These are phyloP conservation scores for Muscina levida DNA, from an alignment of 2,888 invertebrate genomes.

Conservation along the genomic window DNA sequence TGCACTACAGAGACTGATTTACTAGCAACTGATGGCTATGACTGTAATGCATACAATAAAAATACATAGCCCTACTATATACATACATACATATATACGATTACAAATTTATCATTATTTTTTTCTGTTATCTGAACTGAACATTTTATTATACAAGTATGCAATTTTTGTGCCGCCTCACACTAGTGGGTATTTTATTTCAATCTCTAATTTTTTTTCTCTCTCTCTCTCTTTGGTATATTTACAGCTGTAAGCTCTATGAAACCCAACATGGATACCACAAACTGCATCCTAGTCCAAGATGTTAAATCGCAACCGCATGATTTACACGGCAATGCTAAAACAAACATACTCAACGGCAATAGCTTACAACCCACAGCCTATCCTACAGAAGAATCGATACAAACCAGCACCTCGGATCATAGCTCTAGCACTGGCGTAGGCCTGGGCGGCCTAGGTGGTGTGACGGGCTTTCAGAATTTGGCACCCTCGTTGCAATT, in stretches of 20 bases:
- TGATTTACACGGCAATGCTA: conserved; percentile 86
- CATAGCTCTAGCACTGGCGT: conserved; percentile 83
- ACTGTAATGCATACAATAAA: background rate
- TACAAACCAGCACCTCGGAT: conserved; percentile 86
- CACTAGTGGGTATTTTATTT: too few relatives aligned
- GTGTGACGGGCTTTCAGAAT: conserved; percentile 67
- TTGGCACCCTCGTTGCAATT: conserved; percentile 76
- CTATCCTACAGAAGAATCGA: conserved; percentile 88
- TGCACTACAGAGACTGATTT: background rate
- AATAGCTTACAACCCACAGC: conserved; percentile 80
- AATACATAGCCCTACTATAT: background rate
- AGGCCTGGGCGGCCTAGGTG: conserved; percentile 54
- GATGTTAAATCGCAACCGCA: conserved; percentile 88
- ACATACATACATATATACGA: background rate
- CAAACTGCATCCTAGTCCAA: conserved; percentile 94
- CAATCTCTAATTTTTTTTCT: conserved; percentile 29
- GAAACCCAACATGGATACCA: conserved; percentile 92
- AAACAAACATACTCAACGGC: conserved; percentile 72
- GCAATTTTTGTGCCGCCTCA: conserved; percentile 15
- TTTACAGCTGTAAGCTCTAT: conserved; percentile 94
- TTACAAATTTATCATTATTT: background rate
- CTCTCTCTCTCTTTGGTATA: conserved; percentile 73
- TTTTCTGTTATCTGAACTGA: background rate
- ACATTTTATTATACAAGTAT: background rate
- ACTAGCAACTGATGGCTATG: background rate